A percentile compares a stretch with the other conserved stretches of the same genome.
Evolutionary conservation across 2,888 invertebrate genomes (phyloP).

Genomic region (Danaus chrysippus): DNA sequence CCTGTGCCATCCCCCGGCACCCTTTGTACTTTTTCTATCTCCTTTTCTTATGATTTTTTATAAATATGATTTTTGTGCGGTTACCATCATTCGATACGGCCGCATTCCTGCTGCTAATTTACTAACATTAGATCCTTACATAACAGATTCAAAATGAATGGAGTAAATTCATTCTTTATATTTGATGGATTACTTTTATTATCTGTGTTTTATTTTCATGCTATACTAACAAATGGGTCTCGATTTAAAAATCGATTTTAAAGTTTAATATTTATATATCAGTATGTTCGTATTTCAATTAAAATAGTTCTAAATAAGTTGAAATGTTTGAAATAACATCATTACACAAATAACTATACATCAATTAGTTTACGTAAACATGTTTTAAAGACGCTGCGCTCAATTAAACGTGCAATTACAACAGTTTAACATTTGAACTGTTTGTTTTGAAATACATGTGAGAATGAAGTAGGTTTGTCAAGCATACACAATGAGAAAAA

Average conservation of each 20-base stretch:
- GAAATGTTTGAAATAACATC: neutral
- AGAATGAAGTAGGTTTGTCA: conserved; percentile 22
- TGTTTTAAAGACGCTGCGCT: conserved; percentile 19
- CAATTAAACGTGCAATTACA: conserved; percentile 34
- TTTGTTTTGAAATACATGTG: conserved; percentile 20
- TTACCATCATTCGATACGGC: conserved; percentile 68
- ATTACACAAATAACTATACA: conserved; percentile 14
- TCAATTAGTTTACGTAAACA: conserved; percentile 25
- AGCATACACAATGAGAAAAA: neutral
- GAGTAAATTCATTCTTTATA: neutral
- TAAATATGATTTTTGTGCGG: conserved; percentile 70
- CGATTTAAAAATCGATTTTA: no score
- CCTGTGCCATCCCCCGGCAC: conserved; percentile 69
- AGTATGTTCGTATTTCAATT: neutral
- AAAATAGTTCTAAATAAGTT: neutral
- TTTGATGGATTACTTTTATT: no score
- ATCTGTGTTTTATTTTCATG: no score
- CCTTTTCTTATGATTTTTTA: conserved; percentile 60
- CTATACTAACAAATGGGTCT: no score
- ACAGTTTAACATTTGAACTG: conserved; percentile 33
- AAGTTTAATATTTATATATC: no score
- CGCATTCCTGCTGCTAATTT: conserved; percentile 73
- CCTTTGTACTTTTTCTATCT: conserved; percentile 59
- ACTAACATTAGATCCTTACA: conserved; percentile 39
- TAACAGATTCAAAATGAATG: conserved; percentile 10